Evolutionary conservation across 2,113 vertebrate species (phyloP).

Genomic region (Sinosuthora webbiana): DNA sequence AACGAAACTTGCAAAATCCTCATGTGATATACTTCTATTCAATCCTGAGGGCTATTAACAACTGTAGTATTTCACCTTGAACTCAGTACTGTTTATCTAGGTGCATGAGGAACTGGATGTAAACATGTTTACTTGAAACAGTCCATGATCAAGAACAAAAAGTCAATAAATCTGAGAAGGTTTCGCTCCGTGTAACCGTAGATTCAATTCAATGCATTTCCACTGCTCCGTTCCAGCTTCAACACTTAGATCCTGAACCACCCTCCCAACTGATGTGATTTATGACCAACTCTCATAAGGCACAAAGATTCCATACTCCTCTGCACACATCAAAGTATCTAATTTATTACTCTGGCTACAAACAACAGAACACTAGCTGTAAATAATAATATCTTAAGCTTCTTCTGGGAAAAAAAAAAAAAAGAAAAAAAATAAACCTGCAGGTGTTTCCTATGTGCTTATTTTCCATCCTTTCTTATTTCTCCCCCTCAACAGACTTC

Average conservation of each 20-base stretch:
- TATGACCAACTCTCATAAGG: slow-evolving; percentile 35
- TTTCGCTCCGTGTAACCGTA: slow-evolving; percentile 41
- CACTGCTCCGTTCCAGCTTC: neutral
- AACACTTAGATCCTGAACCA: slow-evolving; percentile 30
- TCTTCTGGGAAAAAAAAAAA: neutral
- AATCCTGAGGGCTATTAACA: slow-evolving; percentile 26
- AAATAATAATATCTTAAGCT: slow-evolving; percentile 34
- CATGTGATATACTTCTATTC: neutral
- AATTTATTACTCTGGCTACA: slow-evolving; percentile 53
- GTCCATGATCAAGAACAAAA: slow-evolving; percentile 51
- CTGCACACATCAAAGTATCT: slow-evolving; percentile 58
- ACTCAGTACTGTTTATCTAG: slow-evolving; percentile 58
- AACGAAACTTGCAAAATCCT: neutral
- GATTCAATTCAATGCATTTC: slow-evolving; percentile 42
- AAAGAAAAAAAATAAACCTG: neutral
- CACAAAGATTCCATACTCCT: slow-evolving; percentile 59
- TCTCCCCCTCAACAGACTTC: neutral
- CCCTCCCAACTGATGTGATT: slow-evolving; percentile 24
- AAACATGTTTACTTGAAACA: slow-evolving; percentile 69
- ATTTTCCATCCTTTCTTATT: neutral
- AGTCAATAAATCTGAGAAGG: slow-evolving; percentile 64
- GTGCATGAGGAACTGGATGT: slow-evolving; percentile 42
- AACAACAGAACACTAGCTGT: slow-evolving; percentile 52
- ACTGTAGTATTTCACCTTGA: slow-evolving; percentile 19
- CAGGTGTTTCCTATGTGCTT: slow-evolving; percentile 16